Percentiles rank a stretch among this genome's conserved stretches.
These are phyloP conservation scores for Sebastes itinus DNA, from an alignment of 2,797 vertebrate genomes.

Conservation along the genomic window DNA sequence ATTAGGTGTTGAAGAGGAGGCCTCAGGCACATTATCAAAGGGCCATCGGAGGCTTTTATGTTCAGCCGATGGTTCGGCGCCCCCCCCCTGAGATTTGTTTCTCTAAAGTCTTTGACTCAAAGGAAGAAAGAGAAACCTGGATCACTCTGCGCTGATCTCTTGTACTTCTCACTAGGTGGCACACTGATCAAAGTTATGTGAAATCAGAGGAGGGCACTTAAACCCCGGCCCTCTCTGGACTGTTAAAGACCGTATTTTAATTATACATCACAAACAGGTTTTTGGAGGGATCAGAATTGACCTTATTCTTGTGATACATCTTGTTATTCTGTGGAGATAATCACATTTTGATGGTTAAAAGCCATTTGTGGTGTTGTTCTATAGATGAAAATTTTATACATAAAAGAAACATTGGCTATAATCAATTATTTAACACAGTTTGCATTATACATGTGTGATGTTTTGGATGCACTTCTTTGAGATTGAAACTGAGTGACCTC, in stretches of 20 bases:
- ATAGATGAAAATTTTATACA: not conserved
- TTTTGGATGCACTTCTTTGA: not conserved
- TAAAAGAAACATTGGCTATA: not conserved
- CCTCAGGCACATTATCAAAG: slow-evolving; percentile 68
- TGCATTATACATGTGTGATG: not conserved
- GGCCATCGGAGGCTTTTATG: slow-evolving; percentile 63
- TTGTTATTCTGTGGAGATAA: not conserved
- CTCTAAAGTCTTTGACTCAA: slow-evolving; percentile 52
- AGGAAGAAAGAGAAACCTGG: slow-evolving; percentile 33
- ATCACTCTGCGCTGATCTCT: slow-evolving; percentile 34
- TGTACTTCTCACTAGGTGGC: slow-evolving; percentile 69
- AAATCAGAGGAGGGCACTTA: slow-evolving; percentile 7
- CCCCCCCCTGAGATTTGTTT: slow-evolving; percentile 44
- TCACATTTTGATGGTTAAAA: not conserved
- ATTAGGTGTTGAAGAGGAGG: slow-evolving; percentile 50
- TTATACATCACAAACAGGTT: slow-evolving; percentile 8
- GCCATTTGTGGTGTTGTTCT: not conserved
- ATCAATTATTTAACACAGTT: slow-evolving; percentile 3
- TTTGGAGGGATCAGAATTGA: not conserved
- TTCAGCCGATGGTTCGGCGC: slow-evolving; percentile 38
- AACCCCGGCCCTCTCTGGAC: not conserved
- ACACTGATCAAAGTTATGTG: slow-evolving; percentile 69
- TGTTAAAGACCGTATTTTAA: slow-evolving; percentile 15
- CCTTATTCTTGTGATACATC: not conserved
- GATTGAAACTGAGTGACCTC: not conserved